Percentiles rank a stretch among this genome's conserved stretches.
Evolutionary conservation across 2,888 invertebrate genomes (phyloP).

Genomic region (Drosophila colorata): DNA sequence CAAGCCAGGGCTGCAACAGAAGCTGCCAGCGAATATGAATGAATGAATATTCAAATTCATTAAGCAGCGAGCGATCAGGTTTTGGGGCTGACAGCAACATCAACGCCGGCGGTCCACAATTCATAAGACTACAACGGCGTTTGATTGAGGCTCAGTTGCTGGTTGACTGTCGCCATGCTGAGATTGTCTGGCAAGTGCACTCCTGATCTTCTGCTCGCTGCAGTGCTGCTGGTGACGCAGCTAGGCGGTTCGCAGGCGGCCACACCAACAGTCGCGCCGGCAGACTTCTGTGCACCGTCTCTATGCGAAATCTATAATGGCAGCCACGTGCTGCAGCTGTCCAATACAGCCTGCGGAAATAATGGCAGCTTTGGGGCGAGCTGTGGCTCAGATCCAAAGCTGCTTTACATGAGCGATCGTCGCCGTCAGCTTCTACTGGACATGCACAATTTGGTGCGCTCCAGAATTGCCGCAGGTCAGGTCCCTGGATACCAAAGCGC

Average conservation of each 20-base stretch:
- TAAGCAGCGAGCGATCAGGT: constrained; percentile 2
- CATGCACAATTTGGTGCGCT: constrained; percentile 83
- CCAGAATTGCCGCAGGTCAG: constrained; percentile 80
- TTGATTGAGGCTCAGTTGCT: constrained; percentile 47
- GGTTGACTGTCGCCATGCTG: constrained; percentile 51
- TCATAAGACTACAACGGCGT: constrained; percentile 56
- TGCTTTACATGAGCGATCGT: constrained; percentile 80
- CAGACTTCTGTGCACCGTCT: constrained; percentile 71
- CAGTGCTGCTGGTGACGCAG: constrained; percentile 47
- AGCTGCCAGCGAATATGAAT: constrained; percentile 11
- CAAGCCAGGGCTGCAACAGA: constrained; percentile 11
- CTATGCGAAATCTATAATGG: constrained; percentile 82
- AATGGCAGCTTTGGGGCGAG: constrained; percentile 66
- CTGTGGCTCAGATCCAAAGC: constrained; percentile 72
- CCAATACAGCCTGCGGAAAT: constrained; percentile 80
- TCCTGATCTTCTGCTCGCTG: constrained; percentile 22
- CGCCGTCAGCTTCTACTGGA: constrained; percentile 81
- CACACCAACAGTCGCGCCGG: not conserved
- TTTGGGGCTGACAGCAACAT: constrained; percentile 5
- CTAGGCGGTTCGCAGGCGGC: constrained; percentile 1
- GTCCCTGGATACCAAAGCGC: constrained; percentile 78
- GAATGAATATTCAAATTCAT: constrained; percentile 1
- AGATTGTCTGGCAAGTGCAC: constrained; percentile 49
- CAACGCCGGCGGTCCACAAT: constrained; percentile 24
- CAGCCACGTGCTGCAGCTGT: constrained; percentile 68